phyloP scores from a whole-genome alignment of 2,113 vertebrate genomes.

The Ibidorhyncha struthersii region DNA sequence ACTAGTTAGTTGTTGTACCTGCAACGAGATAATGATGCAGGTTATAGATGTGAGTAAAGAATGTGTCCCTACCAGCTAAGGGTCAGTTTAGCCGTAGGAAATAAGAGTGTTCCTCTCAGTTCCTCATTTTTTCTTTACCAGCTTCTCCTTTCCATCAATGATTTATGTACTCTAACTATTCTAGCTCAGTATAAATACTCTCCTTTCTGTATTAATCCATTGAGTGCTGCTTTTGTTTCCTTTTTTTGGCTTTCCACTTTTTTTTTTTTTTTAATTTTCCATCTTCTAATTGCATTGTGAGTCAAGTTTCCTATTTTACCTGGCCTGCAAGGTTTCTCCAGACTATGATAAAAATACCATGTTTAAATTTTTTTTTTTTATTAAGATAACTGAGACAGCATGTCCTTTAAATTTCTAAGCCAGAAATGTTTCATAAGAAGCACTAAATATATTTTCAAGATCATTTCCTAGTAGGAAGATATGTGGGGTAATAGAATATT shows the following conservation, averaged over 20 bases:
- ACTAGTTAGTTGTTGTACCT: neutral
- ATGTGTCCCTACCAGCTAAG: neutral
- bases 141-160: neutral
- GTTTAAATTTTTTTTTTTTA: too few species aligned
- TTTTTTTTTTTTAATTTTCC: neutral
- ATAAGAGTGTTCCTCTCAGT: neutral
- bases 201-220: neutral
- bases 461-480: neutral
- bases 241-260: neutral
- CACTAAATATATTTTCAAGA: neutral
- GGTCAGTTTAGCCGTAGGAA: neutral
- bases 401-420: conserved; percentile 13
- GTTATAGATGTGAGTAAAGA: neutral
- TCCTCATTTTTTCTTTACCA: neutral
- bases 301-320: conserved; percentile 22
- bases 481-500: neutral
- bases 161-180: neutral
- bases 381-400: neutral
- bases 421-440: conserved; percentile 26
- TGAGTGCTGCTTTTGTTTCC: neutral
- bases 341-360: neutral
- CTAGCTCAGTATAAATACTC: neutral
- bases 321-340: neutral
- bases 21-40: neutral
- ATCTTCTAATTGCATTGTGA: neutral